Base-by-base conservation (phyloP, 2,113 vertebrate genomes). In the Fukomys damarensis region DNA sequence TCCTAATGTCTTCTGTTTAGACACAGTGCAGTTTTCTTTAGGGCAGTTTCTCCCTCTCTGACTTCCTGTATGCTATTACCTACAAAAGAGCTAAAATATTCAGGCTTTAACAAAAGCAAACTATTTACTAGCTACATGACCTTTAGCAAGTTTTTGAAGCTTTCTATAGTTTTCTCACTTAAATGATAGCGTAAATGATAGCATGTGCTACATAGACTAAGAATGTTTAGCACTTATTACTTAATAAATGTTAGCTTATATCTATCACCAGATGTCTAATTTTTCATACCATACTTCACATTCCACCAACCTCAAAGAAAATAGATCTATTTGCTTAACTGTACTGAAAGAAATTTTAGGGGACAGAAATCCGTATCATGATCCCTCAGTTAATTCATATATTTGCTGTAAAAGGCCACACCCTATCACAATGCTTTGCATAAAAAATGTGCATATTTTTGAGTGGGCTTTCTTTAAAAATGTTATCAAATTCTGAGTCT, bases 381-480 rank as follows among this genome's bases (percentile, higher is more conserved):
- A 43, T 66, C 3, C 35, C 7, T 96, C 12, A 49, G 6, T 82
- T 68, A 82, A 30, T 63, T 41, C 61, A 13, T 61, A 49, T 19
- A 66, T 89, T 93, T 32, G 61, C 24, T 68, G 1, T 56, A 89
- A 85, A 58, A 14, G 8, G 77, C 35, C 16, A 38, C 63, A 66
- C 19, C 32, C 30, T 89, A 28, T 85, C 7, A 46, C 7, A 85
- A 49, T 81, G 41, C 20, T 38, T 94, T 30, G 52, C 32, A 66
- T 26, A 56, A 61, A 63, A 76, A 86, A 76, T 89, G 16, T 41
- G 82, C 79, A 46, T 94, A 65, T 61, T 83, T 93, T 16, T 86
- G 74, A 63, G 22, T 93, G 35, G 19, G 14, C 7, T 97, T 95
- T 91, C 81, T 91, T 88, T 89, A 79, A 89, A 96, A 83, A 68